Evolutionary conservation across 2,888 invertebrate genomes (phyloP).

Genomic region (Eristalis pertinax): DNA sequence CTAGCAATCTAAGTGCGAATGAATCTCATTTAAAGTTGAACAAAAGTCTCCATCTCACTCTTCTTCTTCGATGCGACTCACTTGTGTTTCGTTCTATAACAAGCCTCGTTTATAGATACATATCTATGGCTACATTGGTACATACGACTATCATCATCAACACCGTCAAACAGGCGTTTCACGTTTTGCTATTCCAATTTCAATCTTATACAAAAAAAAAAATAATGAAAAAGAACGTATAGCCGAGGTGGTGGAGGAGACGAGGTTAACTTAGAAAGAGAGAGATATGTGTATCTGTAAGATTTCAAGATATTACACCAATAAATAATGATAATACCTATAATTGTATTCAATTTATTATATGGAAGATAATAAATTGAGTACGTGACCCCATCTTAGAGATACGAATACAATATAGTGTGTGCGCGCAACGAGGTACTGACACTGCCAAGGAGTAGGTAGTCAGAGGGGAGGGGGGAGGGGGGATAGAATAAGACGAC

Average conservation of each 20-base stretch:
- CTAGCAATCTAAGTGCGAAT: conserved; percentile 71
- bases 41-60: conserved; percentile 30
- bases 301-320: conserved; percentile 74
- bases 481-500: background rate
- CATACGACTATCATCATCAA: conserved; percentile 12
- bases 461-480: too few relatives aligned
- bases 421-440: conserved; percentile 2
- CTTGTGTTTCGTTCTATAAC: conserved; percentile 25
- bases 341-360: conserved; percentile 82
- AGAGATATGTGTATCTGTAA: conserved; percentile 55
- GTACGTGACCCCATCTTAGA: conserved; percentile 80
- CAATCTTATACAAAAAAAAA: conserved; percentile 42
- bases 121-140: background rate
- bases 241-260: background rate
- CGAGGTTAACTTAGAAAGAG: conserved; percentile 33
- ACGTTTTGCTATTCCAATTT: conserved; percentile 66
- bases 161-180: conserved; percentile 38
- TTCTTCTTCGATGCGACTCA: background rate
- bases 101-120: background rate
- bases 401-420: conserved; percentile 48
- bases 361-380: conserved; percentile 81
- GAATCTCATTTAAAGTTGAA: conserved; percentile 72
- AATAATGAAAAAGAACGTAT: background rate
- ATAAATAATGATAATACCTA: conserved; percentile 82
- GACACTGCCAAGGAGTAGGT: background rate